phyloP scores from a whole-genome alignment of 1,140 invertebrate genomes.

The Calosoma granatense region DNA sequence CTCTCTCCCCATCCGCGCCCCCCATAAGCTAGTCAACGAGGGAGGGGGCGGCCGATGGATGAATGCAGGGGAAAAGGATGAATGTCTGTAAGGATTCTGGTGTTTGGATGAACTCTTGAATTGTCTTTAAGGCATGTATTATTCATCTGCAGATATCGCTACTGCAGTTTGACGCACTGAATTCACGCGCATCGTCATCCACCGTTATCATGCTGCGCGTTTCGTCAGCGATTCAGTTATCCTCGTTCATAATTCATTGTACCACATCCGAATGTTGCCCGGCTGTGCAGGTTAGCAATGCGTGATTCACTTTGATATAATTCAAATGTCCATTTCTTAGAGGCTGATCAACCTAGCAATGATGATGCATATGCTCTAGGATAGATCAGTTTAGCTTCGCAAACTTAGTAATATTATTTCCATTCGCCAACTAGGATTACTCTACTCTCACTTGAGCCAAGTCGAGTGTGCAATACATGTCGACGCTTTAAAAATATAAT shows the following conservation, averaged over 20 bases:
- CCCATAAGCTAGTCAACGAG: too few relatives aligned
- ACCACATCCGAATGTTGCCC: too few relatives aligned
- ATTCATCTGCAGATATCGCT: conserved; percentile 6
- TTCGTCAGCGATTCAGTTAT: background rate
- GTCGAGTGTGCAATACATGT: background rate
- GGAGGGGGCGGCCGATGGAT: too few relatives aligned
- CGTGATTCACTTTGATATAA: too few relatives aligned
- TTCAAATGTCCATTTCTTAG: too few relatives aligned
- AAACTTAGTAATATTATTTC: background rate
- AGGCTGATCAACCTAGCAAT: too few relatives aligned
- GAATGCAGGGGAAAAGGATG: background rate
- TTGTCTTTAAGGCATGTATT: conserved; percentile 5
- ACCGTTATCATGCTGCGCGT: background rate
- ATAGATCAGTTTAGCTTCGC: too few relatives aligned
- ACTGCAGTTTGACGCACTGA: conserved; percentile 6
- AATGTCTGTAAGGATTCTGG: too few relatives aligned
- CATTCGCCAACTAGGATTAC: background rate
- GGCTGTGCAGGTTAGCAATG: too few relatives aligned
- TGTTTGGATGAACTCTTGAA: background rate
- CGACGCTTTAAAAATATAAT: background rate
- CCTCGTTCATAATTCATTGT: conserved; percentile 2
- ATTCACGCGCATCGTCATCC: background rate
- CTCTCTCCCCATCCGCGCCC: too few relatives aligned
- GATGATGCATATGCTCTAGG: too few relatives aligned
- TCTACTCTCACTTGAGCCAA: background rate